phyloP scores from a whole-genome alignment of 2,113 vertebrate genomes.

The Haemorhous mexicanus region DNA sequence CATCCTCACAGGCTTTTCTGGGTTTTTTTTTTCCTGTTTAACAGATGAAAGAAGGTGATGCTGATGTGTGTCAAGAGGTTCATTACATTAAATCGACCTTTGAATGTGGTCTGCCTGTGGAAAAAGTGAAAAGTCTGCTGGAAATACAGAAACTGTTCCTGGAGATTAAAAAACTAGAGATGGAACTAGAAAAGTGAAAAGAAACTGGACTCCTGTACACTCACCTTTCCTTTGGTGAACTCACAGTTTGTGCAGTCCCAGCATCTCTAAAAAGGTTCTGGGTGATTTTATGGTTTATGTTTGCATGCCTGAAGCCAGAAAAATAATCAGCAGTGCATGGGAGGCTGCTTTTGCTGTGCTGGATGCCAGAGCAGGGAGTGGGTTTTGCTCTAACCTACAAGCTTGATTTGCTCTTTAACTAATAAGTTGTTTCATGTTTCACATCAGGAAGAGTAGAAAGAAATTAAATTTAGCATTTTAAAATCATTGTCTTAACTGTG shows the following conservation, averaged over 20 bases:
- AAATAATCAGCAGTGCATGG: neutral
- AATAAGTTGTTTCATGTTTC: neutral
- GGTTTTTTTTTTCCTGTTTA: neutral
- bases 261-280: neutral
- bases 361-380: neutral
- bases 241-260: too few species aligned
- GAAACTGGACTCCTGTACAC: accelerated
- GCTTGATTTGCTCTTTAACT: neutral
- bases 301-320: neutral
- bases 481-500: neutral
- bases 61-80: neutral
- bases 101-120: neutral
- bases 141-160: conserved; percentile 58
- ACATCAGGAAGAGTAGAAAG: neutral
- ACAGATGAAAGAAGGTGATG: neutral
- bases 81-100: accelerated
- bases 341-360: neutral
- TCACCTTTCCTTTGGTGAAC: neutral
- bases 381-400: neutral
- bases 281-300: neutral
- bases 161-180: conserved; percentile 1
- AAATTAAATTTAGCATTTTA: neutral
- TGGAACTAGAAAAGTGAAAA: neutral
- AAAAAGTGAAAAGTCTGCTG: conserved; percentile 55
- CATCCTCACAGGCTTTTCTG: neutral